Percentiles rank a stretch among this genome's conserved stretches.
Evolutionary conservation across 2,113 vertebrate species (phyloP).

Genomic region (Toxotes chatareus): DNA sequence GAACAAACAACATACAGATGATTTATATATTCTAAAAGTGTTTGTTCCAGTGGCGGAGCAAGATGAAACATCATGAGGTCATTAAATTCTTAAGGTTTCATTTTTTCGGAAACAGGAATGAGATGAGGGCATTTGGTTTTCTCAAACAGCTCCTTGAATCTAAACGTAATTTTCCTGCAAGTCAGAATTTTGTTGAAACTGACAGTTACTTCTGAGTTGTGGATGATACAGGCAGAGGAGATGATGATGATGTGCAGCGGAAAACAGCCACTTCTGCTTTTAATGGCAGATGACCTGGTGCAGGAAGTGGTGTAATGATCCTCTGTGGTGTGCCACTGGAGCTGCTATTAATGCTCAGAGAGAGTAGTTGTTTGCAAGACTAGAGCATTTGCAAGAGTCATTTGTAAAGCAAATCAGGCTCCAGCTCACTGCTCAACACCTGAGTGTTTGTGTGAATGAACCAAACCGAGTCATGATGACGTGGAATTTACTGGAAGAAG

Average conservation of each 20-base stretch:
- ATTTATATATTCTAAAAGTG: too few species aligned
- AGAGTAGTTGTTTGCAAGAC: background rate
- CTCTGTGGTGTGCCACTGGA: background rate
- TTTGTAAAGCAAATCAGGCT: background rate
- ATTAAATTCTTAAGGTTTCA: background rate
- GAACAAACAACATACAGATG: too few species aligned
- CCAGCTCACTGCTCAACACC: too few species aligned
- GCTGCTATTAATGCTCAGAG: background rate
- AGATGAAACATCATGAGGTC: too few species aligned
- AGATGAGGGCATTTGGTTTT: too few species aligned
- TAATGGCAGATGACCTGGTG: too few species aligned
- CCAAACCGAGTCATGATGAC: background rate
- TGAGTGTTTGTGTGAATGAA: background rate
- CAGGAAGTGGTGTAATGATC: background rate
- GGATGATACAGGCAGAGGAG: too few species aligned
- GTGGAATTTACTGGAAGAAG: background rate
- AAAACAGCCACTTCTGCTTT: slow-evolving; percentile 15
- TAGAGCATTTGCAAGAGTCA: background rate
- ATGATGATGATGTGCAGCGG: background rate
- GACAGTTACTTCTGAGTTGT: too few species aligned
- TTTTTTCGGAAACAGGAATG: background rate
- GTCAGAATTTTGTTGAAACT: too few species aligned
- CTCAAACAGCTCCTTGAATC: too few species aligned
- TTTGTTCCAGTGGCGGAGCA: too few species aligned
- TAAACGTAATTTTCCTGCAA: too few species aligned